Evolutionary conservation across 2,113 vertebrate genomes (phyloP).

Genomic region (Okapia johnstoni): DNA sequence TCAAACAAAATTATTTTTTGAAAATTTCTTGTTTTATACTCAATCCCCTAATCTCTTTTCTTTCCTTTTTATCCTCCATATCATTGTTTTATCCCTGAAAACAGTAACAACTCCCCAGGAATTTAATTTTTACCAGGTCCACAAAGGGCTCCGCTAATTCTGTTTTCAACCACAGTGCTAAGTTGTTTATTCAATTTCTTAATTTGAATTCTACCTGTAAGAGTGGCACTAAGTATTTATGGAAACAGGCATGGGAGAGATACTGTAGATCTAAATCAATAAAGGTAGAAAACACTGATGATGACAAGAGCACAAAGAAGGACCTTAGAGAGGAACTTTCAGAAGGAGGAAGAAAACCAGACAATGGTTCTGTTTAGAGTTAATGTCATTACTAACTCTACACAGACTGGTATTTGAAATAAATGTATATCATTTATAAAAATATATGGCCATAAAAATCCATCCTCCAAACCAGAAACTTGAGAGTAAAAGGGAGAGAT

Average conservation of each 20-base stretch:
- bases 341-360: not conserved
- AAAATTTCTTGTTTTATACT: not conserved
- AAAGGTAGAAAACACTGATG: not conserved
- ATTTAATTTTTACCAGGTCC: not conserved
- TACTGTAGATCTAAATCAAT: not conserved
- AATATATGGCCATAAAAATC: not conserved
- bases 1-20: conserved; percentile 4
- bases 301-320: not conserved
- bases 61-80: conserved; percentile 10
- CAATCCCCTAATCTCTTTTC: not conserved
- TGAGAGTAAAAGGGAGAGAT: not conserved
- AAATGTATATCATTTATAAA: conserved; percentile 2
- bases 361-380: not conserved
- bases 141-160: not conserved
- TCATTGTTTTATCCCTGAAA: not conserved
- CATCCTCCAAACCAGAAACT: not conserved
- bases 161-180: not conserved
- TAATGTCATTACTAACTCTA: not conserved
- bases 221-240: not conserved
- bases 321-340: not conserved
- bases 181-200: not conserved
- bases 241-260: not conserved
- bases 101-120: not conserved
- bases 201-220: not conserved
- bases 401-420: not conserved